These are phyloP conservation scores for Tetrao urogallus DNA, from an alignment of 2,113 vertebrate species.

Conservation along the genomic window DNA sequence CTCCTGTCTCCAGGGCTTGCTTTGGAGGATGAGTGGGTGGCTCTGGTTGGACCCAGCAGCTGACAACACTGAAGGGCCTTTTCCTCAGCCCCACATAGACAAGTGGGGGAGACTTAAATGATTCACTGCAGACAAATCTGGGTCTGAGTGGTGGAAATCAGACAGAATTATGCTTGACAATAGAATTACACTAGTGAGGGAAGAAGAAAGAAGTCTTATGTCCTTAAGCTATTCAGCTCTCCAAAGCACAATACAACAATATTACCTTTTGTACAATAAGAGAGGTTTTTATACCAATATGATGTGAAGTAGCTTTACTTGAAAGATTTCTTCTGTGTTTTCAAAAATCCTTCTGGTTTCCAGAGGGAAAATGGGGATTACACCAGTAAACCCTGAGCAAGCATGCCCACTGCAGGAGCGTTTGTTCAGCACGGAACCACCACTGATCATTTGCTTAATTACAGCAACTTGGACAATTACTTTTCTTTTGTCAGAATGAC, in stretches of 20 bases:
- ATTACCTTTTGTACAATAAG: slow-evolving; percentile 1
- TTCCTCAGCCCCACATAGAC: background rate
- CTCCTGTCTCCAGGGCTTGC: background rate
- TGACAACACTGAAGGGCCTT: background rate
- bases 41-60: background rate
- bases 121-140: background rate
- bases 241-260: slow-evolving; percentile 19
- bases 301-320: slow-evolving; percentile 34
- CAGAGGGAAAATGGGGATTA: slow-evolving; percentile 35
- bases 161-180: background rate
- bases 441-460: background rate
- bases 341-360: slow-evolving; percentile 35
- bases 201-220: slow-evolving; percentile 16
- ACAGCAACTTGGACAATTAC: background rate
- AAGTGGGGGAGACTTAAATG: background rate
- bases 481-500: background rate
- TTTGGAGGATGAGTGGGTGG: background rate
- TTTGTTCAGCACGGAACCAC: background rate
- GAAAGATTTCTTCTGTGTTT: slow-evolving; percentile 42
- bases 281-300: slow-evolving; percentile 12
- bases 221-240: slow-evolving; percentile 50
- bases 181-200: background rate
- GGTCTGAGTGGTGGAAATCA: background rate
- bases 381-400: slow-evolving; percentile 52
- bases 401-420: background rate